Conservation (phyloP, 2,888 invertebrate species). For the Elmis aenea region DNA sequence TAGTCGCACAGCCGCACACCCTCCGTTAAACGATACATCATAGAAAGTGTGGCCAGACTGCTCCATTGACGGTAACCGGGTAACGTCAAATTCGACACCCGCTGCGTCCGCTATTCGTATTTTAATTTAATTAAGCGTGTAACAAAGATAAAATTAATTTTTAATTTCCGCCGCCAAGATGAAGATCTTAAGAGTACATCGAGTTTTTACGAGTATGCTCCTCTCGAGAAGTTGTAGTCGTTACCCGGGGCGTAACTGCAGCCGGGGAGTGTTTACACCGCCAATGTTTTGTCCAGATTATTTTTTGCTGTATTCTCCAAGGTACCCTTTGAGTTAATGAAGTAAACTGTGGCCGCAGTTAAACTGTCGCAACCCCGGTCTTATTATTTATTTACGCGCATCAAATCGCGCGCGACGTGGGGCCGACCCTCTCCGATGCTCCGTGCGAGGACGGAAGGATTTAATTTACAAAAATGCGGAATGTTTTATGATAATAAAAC, state of each 20-base stretch:
- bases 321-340: conserved; percentile 46
- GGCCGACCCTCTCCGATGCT: conserved; percentile 14
- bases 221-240: conserved; percentile 19
- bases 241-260: conserved; percentile 28
- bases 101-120: conserved; percentile 11
- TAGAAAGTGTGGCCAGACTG: conserved; percentile 34
- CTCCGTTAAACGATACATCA: conserved; percentile 46
- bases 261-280: conserved; percentile 30
- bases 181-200: conserved; percentile 29
- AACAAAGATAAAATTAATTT: conserved; percentile 48
- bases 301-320: conserved; percentile 43
- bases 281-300: conserved; percentile 43
- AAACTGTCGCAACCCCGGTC: conserved; percentile 34
- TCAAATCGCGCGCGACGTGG: conserved; percentile 31
- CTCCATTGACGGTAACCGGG: conserved; percentile 20
- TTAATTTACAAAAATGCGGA: conserved; percentile 47
- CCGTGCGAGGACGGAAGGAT: conserved; percentile 36
- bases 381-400: conserved; percentile 40
- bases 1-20: conserved; percentile 47
- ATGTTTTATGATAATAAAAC: conserved; percentile 47
- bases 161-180: conserved; percentile 43
- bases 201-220: conserved; percentile 30
- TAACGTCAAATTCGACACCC: conserved; percentile 23
- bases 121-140: conserved; percentile 47
- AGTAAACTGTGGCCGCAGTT: conserved; percentile 40